Base-by-base conservation (phyloP, 2,888 invertebrate species). In the Euzetes globulus region DNA sequence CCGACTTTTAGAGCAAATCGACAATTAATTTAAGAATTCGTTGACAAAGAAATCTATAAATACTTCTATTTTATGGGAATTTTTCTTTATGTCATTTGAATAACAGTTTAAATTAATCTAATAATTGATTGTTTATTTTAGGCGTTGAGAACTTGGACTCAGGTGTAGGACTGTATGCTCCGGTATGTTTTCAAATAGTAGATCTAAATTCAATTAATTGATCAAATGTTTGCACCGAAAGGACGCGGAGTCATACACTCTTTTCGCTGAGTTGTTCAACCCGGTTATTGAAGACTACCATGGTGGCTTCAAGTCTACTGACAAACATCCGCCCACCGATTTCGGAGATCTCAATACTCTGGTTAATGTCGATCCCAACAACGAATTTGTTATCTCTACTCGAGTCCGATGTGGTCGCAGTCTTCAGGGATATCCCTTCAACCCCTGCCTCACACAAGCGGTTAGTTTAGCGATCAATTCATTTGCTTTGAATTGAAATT, bases 281-380 rank as follows among this genome's bases (percentile, higher is more conserved):
- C 95, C 95, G 84, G 91, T 98, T 87, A 97, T 98, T 84, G 94
- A 94, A 83, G 95, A 95, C 83, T 96, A 96, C 87, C 96, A 96
- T 86, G 88, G 87, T 84, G 95, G 95, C 80, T 96, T 96, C 88
- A 92, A 91, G 87, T 90, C 92, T 85, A 89, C 89, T 82, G 94
- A 94, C 86, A 91, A 91, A 84, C 97, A 98, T 85, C 97, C 97
- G 25, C 86, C 91, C 78, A 90, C 90, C 85, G 91, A 94, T 86
- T 96, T 94, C 86, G 97, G 97, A 81, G 94, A 97, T 86, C 90
- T 92, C 29, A 88, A 88, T 85, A 87, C 88, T 80, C 91, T 97
- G 80, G 90, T 91, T 82, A 94, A 97, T 85, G 87, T 97, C 81
- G 96, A 97, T 87, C 93, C 96, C 41, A 80, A 82, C 72, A 81